Evolutionary conservation across 1,140 invertebrate species (phyloP), one percentile per base, ranked within the genome.

Genomic region (Meloidogyne floridensis): DNA sequence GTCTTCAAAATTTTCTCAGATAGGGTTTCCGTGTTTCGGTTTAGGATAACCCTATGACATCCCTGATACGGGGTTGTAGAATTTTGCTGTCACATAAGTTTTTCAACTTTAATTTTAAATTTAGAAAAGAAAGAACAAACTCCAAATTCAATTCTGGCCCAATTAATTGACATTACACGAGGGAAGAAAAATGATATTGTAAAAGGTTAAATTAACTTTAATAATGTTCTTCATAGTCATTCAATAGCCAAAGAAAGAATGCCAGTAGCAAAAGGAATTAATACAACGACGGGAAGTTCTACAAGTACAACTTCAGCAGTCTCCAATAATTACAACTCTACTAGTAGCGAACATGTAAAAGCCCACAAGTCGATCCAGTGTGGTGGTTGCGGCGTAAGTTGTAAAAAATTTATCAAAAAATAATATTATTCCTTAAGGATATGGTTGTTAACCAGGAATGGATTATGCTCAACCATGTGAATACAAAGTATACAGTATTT

Each of bases 381-480:
- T 72, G 77, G 77, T 51, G 51, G 65, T 47, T 79, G 77, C 20
- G 77, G 77, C 47, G 47, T 47, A 47, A 4, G 47, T 47, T 47
- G 7, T 47, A 6, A 47, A 47, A 47, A 47, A 47, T 47, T 1
- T 47, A 47, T 47, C 7, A 6, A 47, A 47, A 47, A 4, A 47
- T 47, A 47, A 47, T 32, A 32, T 47, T 47, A 47, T 47, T 47
- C 47, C 7, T 47, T 47, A 47, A 47, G 13, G 77, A 79, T 47
- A 32, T 79, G 65, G 77, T 79, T 43, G 72, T 79, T 72, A 79
- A 79, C 10, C 77, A 79, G 65, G 77, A 79, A 18, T 79, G 77
- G 77, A 79, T 79, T 72, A 69, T 79, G 77, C 77, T 79, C 20
- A 79, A 79, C 51, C 77, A 79, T 72, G 77, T 79, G 18, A 79